These are phyloP conservation scores for Rhyacophila brunnea DNA, from an alignment of 1,140 invertebrate genomes.

Conservation along the genomic window DNA sequence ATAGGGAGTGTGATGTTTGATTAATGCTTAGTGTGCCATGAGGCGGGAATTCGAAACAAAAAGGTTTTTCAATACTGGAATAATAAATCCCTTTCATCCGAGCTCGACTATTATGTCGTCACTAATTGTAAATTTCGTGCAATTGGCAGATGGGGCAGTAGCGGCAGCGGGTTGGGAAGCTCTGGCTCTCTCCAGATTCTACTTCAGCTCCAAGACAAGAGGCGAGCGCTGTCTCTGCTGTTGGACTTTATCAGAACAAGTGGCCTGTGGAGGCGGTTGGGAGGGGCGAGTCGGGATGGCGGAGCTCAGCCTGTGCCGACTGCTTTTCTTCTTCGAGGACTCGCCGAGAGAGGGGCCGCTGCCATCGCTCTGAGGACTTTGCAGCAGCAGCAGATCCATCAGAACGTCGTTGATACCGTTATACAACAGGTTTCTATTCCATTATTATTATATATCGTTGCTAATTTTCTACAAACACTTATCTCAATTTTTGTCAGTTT, in stretches of 20 bases:
- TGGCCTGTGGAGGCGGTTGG: conserved; percentile 70
- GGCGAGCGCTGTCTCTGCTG: conserved; percentile 72
- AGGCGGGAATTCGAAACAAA: too few species aligned
- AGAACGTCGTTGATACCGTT: conserved; percentile 41
- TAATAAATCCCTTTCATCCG: too few species aligned
- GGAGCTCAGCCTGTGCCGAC: conserved; percentile 67
- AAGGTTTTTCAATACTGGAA: too few species aligned
- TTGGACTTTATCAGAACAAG: conserved; percentile 75
- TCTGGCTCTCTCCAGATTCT: conserved; percentile 75
- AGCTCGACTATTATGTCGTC: too few species aligned
- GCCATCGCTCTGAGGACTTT: conserved; percentile 67
- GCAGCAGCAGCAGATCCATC: conserved; percentile 48
- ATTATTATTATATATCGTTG: too few species aligned
- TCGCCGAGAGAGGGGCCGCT: conserved; percentile 74
- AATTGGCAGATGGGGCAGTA: conserved; percentile 4
- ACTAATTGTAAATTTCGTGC: too few species aligned
- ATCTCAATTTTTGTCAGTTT: too few species aligned
- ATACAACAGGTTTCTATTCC: conserved; percentile 58
- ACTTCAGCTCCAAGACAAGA: conserved; percentile 84
- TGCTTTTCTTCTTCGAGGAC: conserved; percentile 68
- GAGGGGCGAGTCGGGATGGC: conserved; percentile 61
- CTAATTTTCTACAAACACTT: too few species aligned
- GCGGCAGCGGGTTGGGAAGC: conserved; percentile 55
- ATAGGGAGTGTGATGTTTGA: too few species aligned
- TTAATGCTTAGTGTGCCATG: too few species aligned